Base-by-base conservation (phyloP, 2,113 vertebrate species). In the Amia ocellicauda region DNA sequence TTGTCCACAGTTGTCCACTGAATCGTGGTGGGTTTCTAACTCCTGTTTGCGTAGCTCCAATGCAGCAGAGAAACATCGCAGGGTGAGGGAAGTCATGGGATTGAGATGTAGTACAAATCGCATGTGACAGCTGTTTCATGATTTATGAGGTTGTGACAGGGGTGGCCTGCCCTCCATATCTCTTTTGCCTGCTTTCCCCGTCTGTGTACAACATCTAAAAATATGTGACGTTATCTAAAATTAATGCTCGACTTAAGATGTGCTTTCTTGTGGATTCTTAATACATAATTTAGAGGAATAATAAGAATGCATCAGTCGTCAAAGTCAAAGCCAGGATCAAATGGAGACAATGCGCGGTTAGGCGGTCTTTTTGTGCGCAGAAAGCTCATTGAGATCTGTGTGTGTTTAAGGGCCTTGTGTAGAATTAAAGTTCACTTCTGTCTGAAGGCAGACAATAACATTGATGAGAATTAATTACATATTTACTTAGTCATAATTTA, bases 101-200 rank as follows among this genome's bases (percentile, higher is more conserved):
- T 10, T 1, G 17, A 31, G 52, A 0, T 2, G 8, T 10, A 5
- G 3, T 57, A 17, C 7, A 40, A n/a, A 60, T 57, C 43, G 52
- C 17, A 7, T 31, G n/a, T 20, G 19, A 47, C 52, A 54, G 27
- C 58, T 40, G 20, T 50, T 60, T 3, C 13, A 11, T 57, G 63
- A 58, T 69, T 63, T 54, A 40, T 58, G 49, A 50, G 26, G 20
- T 53, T 29, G 17, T 63, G 27, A 56, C 45, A 61, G 50, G 22
- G 24, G 14, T 62, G 51, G 3, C 45, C 43, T 67, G 52, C 36
- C 61, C 53, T 22, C 29, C 19, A 11, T 29, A 17, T 55, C 63
- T 54, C 28, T 9, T 36, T 28, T 3, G 19, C 36, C 20, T 50
- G 36, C 40, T 42, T 20, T 45, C 50, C 43, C 24, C 13, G 11